These are phyloP conservation scores for Agapornis canus DNA, from an alignment of 2,797 vertebrate species.

Conservation along the genomic window DNA sequence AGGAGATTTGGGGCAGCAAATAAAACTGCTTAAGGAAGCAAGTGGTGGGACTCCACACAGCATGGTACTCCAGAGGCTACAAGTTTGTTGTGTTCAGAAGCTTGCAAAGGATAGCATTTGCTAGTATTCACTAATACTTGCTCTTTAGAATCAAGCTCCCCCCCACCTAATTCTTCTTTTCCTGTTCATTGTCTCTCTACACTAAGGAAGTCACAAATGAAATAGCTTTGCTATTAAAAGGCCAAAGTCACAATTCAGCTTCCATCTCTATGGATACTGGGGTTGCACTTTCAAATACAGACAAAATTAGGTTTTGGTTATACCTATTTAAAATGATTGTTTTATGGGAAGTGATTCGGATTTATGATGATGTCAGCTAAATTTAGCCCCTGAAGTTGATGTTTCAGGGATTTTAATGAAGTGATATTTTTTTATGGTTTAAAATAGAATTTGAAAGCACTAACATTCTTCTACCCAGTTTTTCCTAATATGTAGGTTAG, in stretches of 20 bases:
- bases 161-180: not conserved
- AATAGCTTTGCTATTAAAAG: conserved; percentile 25
- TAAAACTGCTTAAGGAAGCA: not conserved
- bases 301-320: not conserved
- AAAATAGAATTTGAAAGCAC: conserved; percentile 50
- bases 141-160: not conserved
- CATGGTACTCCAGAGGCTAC: not conserved
- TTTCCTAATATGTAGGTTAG: conserved; percentile 8
- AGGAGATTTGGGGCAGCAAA: not conserved
- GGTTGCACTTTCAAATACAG: not conserved
- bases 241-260: not conserved
- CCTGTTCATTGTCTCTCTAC: not conserved
- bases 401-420: conserved; percentile 31
- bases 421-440: conserved; percentile 5
- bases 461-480: not conserved
- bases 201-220: not conserved
- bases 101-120: not conserved
- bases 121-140: not conserved
- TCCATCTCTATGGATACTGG: not conserved
- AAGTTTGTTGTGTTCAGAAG: not conserved
- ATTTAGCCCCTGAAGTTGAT: not conserved
- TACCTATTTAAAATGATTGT: not conserved
- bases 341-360: not conserved
- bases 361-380: not conserved
- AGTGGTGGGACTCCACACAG: not conserved